Percentiles rank a stretch among this genome's conserved stretches.
Conservation (phyloP, 2,113 vertebrate genomes). For the Camelus bactrianus region DNA sequence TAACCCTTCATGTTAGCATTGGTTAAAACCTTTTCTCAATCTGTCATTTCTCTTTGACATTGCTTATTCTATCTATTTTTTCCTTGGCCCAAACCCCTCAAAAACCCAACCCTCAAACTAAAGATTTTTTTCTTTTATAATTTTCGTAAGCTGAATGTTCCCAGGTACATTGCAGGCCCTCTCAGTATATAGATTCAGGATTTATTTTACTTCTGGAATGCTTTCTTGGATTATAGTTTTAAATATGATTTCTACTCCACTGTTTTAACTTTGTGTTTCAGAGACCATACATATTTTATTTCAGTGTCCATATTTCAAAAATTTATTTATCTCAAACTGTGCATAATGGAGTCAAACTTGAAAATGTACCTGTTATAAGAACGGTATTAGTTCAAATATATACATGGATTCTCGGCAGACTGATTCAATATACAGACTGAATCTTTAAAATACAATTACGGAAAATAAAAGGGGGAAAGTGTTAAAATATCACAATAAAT, state of each 20-base stretch:
- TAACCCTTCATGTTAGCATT: background rate
- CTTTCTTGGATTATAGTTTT: background rate
- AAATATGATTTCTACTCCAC: background rate
- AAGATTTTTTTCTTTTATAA: too few relatives aligned
- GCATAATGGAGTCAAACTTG: constrained; percentile 99
- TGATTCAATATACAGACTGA: constrained; percentile 96
- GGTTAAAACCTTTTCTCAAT: background rate
- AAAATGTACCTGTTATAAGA: constrained; percentile 99
- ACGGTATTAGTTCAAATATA: constrained; percentile 99
- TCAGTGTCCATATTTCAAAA: constrained; percentile 99
- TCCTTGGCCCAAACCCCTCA: background rate
- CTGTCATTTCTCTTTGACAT: background rate
- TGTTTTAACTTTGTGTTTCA: background rate
- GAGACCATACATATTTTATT: constrained; percentile 74
- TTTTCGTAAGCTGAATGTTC: too few relatives aligned
- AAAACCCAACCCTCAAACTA: too few relatives aligned
- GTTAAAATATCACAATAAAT: constrained; percentile 99
- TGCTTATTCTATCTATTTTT: background rate
- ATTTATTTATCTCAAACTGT: constrained; percentile 99
- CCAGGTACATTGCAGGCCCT: background rate
- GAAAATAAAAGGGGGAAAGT: constrained; percentile 93
- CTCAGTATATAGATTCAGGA: background rate
- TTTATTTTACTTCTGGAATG: background rate
- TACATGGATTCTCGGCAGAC: constrained; percentile 97
- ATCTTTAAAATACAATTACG: constrained; percentile 99